Evolutionary conservation across 1,140 invertebrate genomes (phyloP), one percentile per base, ranked within the genome.

Genomic region (Ericerus pela): DNA sequence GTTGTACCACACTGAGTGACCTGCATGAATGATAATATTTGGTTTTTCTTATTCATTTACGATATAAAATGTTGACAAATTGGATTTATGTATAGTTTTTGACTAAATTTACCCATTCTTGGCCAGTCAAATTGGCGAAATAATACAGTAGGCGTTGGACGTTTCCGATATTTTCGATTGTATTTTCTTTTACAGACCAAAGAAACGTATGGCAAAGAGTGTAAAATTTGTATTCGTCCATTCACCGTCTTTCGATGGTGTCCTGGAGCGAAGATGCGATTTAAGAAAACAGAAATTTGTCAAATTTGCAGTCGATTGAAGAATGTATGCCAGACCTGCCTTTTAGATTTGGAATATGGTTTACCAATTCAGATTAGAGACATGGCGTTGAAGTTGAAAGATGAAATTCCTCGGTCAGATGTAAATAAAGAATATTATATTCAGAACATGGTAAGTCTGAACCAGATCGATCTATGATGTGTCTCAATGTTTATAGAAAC

Each of bases 391-490:
- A 92, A 92, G 69, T 81, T 97, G 22, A 87, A 90, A 63, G 94
- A 98, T 69, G 88, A 93, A 61, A 73, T 99, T 61, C 96, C 96
- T 2, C 84, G 93, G 55, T 94, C 92, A 61, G 95, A 97, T 69
- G 95, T 99, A 0, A 99, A 99, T 70, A 96, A 96, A 65, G 96
- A 99, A 72, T 99, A 89, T 72, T 99, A 96, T 68, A 90, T 96
- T 55, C 95, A 99, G 70, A 94, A 95, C 71, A 82, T 90, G 66
- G 90, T 54, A 54, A 18, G 41, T n/a, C 22, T 33, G 51, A 16
- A 47, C 52, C 5, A 57, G 12, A 33, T 54, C 26, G 18, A 24
- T 6, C 27, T 51, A 14, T 6, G n/a, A n/a, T 33, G 4, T 37
- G 12, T 18, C 10, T 29, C 30, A 12, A 10, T 52, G 1, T 30